These are phyloP conservation scores for Shargacucullia verbasci DNA, from an alignment of 2,888 invertebrate species.

Conservation along the genomic window DNA sequence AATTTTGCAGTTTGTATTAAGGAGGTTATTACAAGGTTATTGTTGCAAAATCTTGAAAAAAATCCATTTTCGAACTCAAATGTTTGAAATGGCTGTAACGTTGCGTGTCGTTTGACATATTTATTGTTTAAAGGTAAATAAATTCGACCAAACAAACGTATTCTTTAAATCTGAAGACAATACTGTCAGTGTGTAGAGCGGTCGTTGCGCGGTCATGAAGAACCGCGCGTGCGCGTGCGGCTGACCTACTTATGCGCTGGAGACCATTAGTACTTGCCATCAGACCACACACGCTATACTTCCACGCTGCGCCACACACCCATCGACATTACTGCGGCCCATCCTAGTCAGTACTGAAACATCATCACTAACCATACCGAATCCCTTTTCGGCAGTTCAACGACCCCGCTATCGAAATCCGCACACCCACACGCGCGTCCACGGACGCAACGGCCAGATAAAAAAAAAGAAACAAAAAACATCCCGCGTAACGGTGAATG, in stretches of 20 bases:
- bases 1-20: conserved; percentile 36
- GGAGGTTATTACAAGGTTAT: conserved; percentile 51
- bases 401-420: conserved; percentile 88
- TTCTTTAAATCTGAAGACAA: conserved; percentile 55
- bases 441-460: conserved; percentile 77
- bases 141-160: conserved; percentile 25
- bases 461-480: conserved; percentile 85
- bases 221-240: conserved; percentile 79
- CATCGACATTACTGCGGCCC: conserved; percentile 67
- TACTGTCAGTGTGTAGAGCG: conserved; percentile 54
- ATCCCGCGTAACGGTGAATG: conserved; percentile 79
- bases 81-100: conserved; percentile 11
- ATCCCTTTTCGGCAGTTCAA: conserved; percentile 86
- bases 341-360: conserved; percentile 71
- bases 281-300: conserved; percentile 74
- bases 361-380: conserved; percentile 77
- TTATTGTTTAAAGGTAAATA: conserved; percentile 29
- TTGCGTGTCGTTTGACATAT: conserved; percentile 16
- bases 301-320: conserved; percentile 60
- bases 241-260: conserved; percentile 82
- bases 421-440: conserved; percentile 85
- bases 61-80: conserved; percentile 14
- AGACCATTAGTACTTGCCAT: conserved; percentile 70
- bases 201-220: conserved; percentile 71
- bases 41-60: conserved; percentile 36